A percentile compares a stretch with the other conserved stretches of the same genome.
These are phyloP conservation scores for Montipora foliosa DNA, from an alignment of 64 coral and sea anemone species.

Conservation along the genomic window DNA sequence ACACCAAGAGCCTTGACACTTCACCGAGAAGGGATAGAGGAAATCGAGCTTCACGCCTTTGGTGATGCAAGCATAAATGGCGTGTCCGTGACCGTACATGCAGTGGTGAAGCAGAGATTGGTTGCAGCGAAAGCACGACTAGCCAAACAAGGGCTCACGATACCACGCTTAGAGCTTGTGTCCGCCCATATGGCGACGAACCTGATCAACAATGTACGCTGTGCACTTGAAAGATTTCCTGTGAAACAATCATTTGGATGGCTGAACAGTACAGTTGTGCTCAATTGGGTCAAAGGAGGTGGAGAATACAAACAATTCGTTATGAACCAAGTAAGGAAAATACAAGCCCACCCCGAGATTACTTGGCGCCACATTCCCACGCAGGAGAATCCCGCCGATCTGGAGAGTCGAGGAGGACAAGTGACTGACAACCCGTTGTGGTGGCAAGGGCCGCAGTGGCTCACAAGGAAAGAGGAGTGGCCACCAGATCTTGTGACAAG, in stretches of 20 bases:
- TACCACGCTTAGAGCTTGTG: neutral
- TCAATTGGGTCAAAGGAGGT: neutral
- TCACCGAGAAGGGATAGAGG: no score
- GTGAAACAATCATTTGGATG: neutral
- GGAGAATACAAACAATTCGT: neutral
- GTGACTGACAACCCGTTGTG: neutral
- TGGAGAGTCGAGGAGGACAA: neutral
- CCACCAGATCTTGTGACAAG: neutral
- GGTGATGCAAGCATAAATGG: neutral
- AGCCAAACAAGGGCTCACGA: neutral
- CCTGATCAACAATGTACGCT: no score
- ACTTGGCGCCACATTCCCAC: neutral
- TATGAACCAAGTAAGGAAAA: constrained; percentile 6
- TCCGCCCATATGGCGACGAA: no score
- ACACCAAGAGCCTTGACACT: no score
- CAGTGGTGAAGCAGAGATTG: neutral
- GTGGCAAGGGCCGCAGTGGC: neutral
- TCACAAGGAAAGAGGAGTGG: neutral
- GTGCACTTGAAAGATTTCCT: no score
- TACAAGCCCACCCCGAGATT: neutral
- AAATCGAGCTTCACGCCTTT: neutral
- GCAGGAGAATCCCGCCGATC: neutral
- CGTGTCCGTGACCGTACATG: neutral
- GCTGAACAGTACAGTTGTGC: neutral
- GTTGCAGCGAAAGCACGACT: neutral